Evolutionary conservation across 2,797 vertebrate genomes (phyloP), one percentile per base, ranked within the genome.

Genomic region (Australoheros facetus): DNA sequence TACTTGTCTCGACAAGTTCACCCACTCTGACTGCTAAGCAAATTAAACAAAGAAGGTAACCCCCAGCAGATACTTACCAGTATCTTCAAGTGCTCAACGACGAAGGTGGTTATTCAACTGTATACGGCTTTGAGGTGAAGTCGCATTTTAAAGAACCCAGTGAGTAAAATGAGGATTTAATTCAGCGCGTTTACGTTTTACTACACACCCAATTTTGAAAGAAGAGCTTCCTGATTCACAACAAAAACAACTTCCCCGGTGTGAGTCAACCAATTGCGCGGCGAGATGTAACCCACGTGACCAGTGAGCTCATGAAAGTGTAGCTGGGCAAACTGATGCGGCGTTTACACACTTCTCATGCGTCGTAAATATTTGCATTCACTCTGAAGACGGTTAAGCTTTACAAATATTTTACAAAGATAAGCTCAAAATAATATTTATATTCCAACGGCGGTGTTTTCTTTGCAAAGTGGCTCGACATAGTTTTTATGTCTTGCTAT

Each of bases 221-320:
- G 1, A 21, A 5, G 8, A 30, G 64, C 91, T 96, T 96, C 95
- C 95, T 81, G 79, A 3, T 90, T 89, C 77, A 34, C 16, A 80
- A 92, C 72, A 89, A 91, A 69, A 95, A 95, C 94, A 95, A 94
- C 87, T 57, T 19, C 75, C 77, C 75, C 84, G 62, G 77, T n/a
- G 64, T 1, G 59, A 42, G 8, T 1, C 42, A 73, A 60, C 95
- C 94, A 96, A 96, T 94, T 2, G 55, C 4, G 28, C 72, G 19
- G 5, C 23, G n/a, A n/a, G 1, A 5, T 62, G 51, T 13, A 0
- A 28, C 28, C 32, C 95, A 96, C 66, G 91, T 96, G 95, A 88
- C 21, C 0, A 1, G 2, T 91, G 89, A 94, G 10, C 51, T 89
- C 85, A 83, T 10, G 3, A 11, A 23, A 9, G 21, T 87, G 95